Base-by-base conservation (phyloP, 1,140 invertebrate genomes). In the Formica selysi region DNA sequence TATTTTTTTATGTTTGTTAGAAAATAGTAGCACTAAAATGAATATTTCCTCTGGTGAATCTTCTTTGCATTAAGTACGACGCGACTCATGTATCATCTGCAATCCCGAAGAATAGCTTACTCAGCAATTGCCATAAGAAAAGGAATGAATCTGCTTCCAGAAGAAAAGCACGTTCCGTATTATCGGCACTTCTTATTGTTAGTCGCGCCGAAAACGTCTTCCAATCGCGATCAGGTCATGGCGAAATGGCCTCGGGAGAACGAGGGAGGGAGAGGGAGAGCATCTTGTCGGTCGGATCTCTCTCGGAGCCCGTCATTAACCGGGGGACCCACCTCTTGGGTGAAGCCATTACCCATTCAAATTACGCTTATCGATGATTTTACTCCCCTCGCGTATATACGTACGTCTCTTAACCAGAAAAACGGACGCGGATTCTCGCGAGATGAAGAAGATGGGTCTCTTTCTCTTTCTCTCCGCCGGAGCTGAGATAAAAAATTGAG, bases 281-380 rank as follows among this genome's bases (percentile, higher is more conserved):
- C 86, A 90, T 87, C 90, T 86, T 86, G 68, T 59, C 70, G 81
- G 81, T 83, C 79, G 59, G 70, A 85, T 90, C 88, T 64, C n/a
- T 86, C 76, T 22, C 38, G 74, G 76, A 11, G 64, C 78, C 87
- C 91, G 89, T 93, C 91, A 92, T 92, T 93, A 93, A 91, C 86
- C 89, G 78, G 91, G 57, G 83, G 91, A 92, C 86, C 88, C 84
- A 89, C 83, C 86, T 90, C 89, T 86, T 67, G 89, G 79, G 89
- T 90, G 88, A 91, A 86, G 86, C 90, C 90, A 92, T 93, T 92
- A 92, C 86, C 92, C 93, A 93, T 93, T 93, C 92, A 93, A 93
- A 92, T 93, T 92, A 91, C 89, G 89, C 91, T 93, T 93, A 93
- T 93, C 92, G 91, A 83, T 89, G 57, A 48, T 74, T 88, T 51